Evolutionary conservation across 2,113 vertebrate species (phyloP), one percentile per base, ranked within the genome.

Genomic region (Protobothrops mucrosquamatus): DNA sequence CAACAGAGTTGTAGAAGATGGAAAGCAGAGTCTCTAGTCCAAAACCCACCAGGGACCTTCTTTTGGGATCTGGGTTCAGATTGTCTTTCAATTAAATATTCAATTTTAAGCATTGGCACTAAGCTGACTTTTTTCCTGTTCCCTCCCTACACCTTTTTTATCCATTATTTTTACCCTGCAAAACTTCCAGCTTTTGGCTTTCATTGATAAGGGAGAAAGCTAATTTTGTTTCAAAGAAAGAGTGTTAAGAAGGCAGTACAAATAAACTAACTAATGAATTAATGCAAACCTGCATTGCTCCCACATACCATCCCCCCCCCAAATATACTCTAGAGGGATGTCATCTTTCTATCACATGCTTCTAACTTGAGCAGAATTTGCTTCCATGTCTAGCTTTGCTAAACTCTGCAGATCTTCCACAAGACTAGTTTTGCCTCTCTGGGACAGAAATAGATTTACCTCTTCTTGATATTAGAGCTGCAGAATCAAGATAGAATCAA

Each of bases 381-480:
- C 95, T 93, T 91, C 51, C 95, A 91, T 95, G 93, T 88, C 91
- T 90, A 93, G 88, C 95, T 96, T 96, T 94, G 92, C 91, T 94
- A 94, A 95, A 92, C 95, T 4, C 88, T 95, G 95, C 92, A 95
- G 93, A 94, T 96, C 96, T 97, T 95, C 96, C 96, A 96, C 96
- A 97, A 93, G 94, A 95, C 94, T 74, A 94, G 88, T 59, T 92
- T 92, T 93, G 93, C 94, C 95, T 95, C 93, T 94, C 93, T 94
- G 85, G 90, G 93, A 93, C 92, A 20, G 54, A 95, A 95, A 96
- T 93, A 95, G 96, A 97, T 96, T 96, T 96, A 96, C 59, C 95
- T 96, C 93, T 56, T 96, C 94, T 92, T 96, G 95, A 93, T 95
- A 94, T 93, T 96, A 92, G 96, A 57, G 93, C 95, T 94, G 91